Evolutionary conservation across 1,140 invertebrate genomes (phyloP).

Genomic region (Drosophila seguyi): DNA sequence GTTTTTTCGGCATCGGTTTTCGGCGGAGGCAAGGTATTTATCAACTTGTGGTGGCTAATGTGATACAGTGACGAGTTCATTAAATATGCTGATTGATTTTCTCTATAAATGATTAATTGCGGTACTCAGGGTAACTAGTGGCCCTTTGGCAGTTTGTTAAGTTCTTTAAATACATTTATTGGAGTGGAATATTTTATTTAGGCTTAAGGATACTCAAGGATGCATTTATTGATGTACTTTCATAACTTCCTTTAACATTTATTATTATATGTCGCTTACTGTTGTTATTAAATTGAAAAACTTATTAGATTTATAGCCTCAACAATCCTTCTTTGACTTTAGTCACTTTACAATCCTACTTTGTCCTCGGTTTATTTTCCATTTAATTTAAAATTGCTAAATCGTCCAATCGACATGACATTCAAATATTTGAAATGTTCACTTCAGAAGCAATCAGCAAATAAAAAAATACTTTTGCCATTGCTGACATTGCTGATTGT

Average conservation of each 20-base stretch:
- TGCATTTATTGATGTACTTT: no score
- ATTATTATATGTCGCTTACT: background rate
- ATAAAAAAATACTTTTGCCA: conserved; percentile 15
- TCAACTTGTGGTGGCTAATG: conserved; percentile 31
- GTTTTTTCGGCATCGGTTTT: conserved; percentile 18
- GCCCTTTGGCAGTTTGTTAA: conserved; percentile 19
- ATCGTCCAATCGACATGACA: background rate
- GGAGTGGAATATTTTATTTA: background rate
- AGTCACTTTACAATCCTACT: background rate
- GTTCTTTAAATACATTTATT: conserved; percentile 22
- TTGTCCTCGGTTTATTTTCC: background rate
- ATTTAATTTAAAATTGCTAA: conserved; percentile 8
- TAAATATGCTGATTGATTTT: conserved; percentile 42
- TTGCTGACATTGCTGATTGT: conserved; percentile 44
- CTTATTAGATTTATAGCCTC: background rate
- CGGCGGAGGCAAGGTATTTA: conserved; percentile 20
- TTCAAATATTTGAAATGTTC: conserved; percentile 21
- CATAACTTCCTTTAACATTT: background rate
- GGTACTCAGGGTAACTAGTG: background rate
- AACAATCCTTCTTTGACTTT: background rate
- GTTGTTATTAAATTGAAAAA: background rate
- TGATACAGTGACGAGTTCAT: conserved; percentile 36
- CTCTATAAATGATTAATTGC: conserved; percentile 34
- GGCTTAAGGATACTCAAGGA: background rate
- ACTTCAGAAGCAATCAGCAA: conserved; percentile 18